Conservation (phyloP, 2,113 vertebrate genomes). For the Cromileptes altivelis region DNA sequence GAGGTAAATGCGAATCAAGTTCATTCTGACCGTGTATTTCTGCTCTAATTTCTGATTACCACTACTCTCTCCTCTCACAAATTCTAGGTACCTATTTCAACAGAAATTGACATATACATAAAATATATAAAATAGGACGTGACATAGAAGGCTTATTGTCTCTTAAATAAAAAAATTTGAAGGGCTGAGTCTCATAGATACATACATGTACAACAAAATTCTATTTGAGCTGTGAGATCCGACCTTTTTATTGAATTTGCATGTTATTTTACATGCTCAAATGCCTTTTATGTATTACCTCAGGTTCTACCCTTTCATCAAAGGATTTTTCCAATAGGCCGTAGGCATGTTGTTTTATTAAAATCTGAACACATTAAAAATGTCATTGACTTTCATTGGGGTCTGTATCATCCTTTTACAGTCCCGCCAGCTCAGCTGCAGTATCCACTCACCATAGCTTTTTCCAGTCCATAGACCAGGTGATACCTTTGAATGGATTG, state of each 20-base stretch:
- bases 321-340: slow-evolving; percentile 19
- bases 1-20: no score
- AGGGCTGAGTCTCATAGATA: background rate
- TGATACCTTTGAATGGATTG: slow-evolving; percentile 15
- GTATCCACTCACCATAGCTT: background rate
- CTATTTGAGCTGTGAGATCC: background rate
- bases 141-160: background rate
- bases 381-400: slow-evolving; percentile 24
- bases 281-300: slow-evolving; percentile 1
- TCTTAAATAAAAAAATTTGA: background rate
- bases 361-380: slow-evolving; percentile 35
- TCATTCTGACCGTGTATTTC: background rate
- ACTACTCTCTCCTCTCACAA: background rate
- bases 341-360: slow-evolving; percentile 25
- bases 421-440: slow-evolving; percentile 18
- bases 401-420: slow-evolving; percentile 22
- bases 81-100: background rate
- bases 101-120: background rate
- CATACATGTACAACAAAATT: background rate
- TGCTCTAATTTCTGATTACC: background rate
- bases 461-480: slow-evolving; percentile 13
- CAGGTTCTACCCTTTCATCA: slow-evolving; percentile 7
- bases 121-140: background rate
- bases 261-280: slow-evolving; percentile 23
- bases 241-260: slow-evolving; percentile 1